Evolutionary conservation across 2,888 invertebrate species (phyloP).

Genomic region (Eristalinus sepulchralis): DNA sequence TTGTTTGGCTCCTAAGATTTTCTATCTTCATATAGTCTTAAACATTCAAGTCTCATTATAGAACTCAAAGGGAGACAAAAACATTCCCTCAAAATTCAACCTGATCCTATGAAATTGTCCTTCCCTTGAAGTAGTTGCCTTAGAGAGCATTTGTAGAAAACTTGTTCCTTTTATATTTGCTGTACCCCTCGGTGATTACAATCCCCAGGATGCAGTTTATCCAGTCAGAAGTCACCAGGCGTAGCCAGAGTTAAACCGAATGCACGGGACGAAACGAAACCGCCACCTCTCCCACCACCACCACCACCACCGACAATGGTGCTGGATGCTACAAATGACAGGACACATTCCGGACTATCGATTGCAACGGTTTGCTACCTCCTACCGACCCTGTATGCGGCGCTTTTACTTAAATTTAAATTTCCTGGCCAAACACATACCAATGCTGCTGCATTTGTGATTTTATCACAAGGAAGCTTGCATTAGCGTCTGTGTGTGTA

Average conservation of each 20-base stretch:
- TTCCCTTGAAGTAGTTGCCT: neutral
- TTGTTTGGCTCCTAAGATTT: no score
- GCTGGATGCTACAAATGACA: neutral
- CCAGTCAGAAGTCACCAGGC: conserved; percentile 26
- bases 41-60: no score
- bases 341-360: conserved; percentile 33
- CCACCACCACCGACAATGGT: neutral
- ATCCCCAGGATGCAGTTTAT: conserved; percentile 1
- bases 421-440: conserved; percentile 14
- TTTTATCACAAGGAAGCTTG: neutral
- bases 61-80: no score
- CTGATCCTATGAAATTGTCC: neutral
- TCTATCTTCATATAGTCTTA: no score
- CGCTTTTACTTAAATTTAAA: conserved; percentile 48
- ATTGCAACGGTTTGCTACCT: conserved; percentile 40
- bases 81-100: neutral
- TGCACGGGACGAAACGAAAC: conserved; percentile 3
- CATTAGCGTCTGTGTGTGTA: neutral
- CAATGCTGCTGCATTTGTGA: neutral
- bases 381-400: conserved; percentile 23
- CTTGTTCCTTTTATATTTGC: neutral
- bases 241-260: conserved; percentile 18
- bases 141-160: neutral
- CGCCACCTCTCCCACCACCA: neutral
- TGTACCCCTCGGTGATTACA: conserved; percentile 24